Evolutionary conservation across 2,113 vertebrate species (phyloP).

Genomic region (Loxodonta africana): DNA sequence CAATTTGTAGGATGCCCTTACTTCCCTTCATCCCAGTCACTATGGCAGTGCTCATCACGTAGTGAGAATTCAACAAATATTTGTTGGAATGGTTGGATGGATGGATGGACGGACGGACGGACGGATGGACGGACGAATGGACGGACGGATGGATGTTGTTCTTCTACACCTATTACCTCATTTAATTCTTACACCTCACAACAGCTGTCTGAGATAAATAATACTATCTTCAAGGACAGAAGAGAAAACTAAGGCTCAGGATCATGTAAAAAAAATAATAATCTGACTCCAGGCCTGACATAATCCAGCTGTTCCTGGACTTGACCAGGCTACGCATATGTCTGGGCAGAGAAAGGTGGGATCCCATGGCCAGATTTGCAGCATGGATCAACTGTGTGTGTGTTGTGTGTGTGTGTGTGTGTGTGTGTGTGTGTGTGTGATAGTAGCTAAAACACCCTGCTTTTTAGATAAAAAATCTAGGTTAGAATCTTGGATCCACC

Average conservation of each 20-base stretch:
- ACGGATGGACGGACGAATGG: neutral
- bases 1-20: neutral
- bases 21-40: neutral
- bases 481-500: neutral
- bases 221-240: neutral
- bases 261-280: neutral
- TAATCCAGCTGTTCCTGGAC: neutral
- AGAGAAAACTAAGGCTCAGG: neutral
- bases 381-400: neutral
- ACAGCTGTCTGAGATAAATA: slow-evolving; percentile 7
- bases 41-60: neutral
- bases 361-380: neutral
- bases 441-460: neutral
- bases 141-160: neutral
- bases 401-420: neutral
- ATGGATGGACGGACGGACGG: neutral
- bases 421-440: neutral
- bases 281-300: neutral
- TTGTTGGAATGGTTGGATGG: neutral
- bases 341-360: neutral
- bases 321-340: neutral
- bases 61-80: neutral
- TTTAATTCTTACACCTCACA: neutral
- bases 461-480: neutral
- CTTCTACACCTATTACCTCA: neutral